Base-by-base conservation (phyloP, 2,888 invertebrate species). In the Orthonevra nobilis region DNA sequence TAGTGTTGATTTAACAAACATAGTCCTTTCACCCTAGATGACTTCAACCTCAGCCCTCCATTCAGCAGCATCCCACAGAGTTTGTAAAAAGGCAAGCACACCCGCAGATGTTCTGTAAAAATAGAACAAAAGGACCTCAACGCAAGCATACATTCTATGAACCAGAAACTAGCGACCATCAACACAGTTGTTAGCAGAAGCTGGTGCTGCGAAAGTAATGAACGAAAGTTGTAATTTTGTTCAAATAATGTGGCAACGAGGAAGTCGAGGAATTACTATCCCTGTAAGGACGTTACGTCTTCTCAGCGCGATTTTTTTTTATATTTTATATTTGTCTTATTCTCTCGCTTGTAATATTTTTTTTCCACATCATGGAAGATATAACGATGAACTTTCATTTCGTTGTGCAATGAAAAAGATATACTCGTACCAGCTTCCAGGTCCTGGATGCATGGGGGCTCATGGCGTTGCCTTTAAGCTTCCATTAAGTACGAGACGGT, bases 191-290 rank as follows among this genome's bases (percentile, higher is more conserved):
- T 19, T 46, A 12, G 7, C 10, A n/a, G n/a, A n/a, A n/a, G 42
- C 38, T 36, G 12, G 30, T 17, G 42, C 46, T 36, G 36, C 34
- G 40, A 34, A 56, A 79, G 54, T 72, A 79, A 79, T 72, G 77
- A 79, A 66, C 54, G 60, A 79, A 72, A 66, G 52, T 79, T 79
- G 77, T 72, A 72, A 79, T 79, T 79, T 60, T 52, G 64, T 72
- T 77, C 64, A 72, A 77, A 77, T 72, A 77, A 64, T 77, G 72
- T 64, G 72, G 77, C 58, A 79, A 56, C 34, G 60, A 66, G 52
- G 66, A 66, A 79, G 72, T 79, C 56, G 46, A 79, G 60, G 60
- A 79, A 79, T 66, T 72, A 79, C 61, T 79, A 79, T 79, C 60
- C 77, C 72, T 66, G 42, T 42, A 66, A 66, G 64, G 77, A 54